Evolutionary conservation across 2,113 vertebrate species (phyloP), one percentile per base, ranked within the genome.

Genomic region (Atractosteus spatula): DNA sequence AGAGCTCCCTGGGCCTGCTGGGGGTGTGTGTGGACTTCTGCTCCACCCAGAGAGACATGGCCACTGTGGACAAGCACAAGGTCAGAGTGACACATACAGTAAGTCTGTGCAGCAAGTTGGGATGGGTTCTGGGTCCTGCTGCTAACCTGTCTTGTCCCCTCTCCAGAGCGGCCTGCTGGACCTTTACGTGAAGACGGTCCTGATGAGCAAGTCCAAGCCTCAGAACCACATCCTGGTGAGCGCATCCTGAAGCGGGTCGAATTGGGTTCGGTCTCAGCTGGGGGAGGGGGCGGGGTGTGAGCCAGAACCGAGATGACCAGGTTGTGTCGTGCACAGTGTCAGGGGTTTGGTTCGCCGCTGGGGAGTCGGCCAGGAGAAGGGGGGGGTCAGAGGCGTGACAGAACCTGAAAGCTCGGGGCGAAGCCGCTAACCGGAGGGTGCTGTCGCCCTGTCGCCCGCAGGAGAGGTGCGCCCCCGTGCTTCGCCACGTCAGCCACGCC

Each of bases 201-300:
- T 99, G n/a, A 94, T 95, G 94, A 98, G 96, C 89, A 99, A 98
- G 87, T 93, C 86, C 0, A 96, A 93, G 78, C 96, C 95, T 45
- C 94, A 89, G 16, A 95, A 94, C 77, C 94, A 98, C 0, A 80
- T 99, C 43, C 74, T 98, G 94, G 95, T 96, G 84, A 94, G 94
- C 71, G 10, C 4, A 0, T 11, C 16, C 41, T 2, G 1, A 8
- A 3, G 0, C 3, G 10, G 4, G 0, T 3, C 55, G 55, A 6
- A 47, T 2, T 4, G 65, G 29, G 42, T 5, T 17, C 66, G 3
- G 7, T 45, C 0, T 44, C 17, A 8, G n/a, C 61, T n/a, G 61
- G 14, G n/a, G 56, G 13, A 4, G 11, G 41, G 2, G 6, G 55
- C 4, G 41, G 3, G 7, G 3, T 68, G 10, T 11, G 11, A 41